These are phyloP conservation scores for Amitus sp. DNA, from an alignment of 2,888 invertebrate genomes.

Conservation along the genomic window DNA sequence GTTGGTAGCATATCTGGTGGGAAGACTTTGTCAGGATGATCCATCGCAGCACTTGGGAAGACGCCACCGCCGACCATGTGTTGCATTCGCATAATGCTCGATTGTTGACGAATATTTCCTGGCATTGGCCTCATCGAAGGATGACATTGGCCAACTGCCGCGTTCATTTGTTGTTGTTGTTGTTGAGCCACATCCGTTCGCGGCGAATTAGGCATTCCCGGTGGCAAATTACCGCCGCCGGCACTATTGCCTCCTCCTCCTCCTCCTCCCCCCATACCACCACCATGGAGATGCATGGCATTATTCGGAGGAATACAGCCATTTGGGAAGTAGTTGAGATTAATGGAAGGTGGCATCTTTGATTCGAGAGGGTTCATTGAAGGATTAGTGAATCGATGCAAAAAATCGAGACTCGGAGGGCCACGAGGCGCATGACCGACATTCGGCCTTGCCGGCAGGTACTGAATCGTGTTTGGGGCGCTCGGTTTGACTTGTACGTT, in stretches of 20 bases:
- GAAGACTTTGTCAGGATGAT: conserved; percentile 63
- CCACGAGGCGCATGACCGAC: conserved; percentile 79
- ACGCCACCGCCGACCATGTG: conserved; percentile 64
- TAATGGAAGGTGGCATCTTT: conserved; percentile 74
- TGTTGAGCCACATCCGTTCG: conserved; percentile 60
- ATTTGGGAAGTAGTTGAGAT: conserved; percentile 80
- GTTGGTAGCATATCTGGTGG: conserved; percentile 59
- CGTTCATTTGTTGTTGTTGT: conserved; percentile 66
- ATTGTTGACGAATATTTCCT: conserved; percentile 63
- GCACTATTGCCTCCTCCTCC: too few species aligned
- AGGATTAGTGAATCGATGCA: conserved; percentile 89
- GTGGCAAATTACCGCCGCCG: conserved; percentile 9
- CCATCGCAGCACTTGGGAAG: conserved; percentile 62
- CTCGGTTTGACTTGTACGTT: conserved; percentile 95
- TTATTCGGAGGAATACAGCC: conserved; percentile 69
- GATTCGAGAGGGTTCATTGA: conserved; percentile 73
- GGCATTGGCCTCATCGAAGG: conserved; percentile 65
- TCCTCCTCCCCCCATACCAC: conserved; percentile 65
- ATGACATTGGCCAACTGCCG: conserved; percentile 57
- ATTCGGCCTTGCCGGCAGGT: conserved; percentile 95
- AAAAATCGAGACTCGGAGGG: conserved; percentile 89
- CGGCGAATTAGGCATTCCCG: conserved; percentile 51
- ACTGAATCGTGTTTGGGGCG: conserved; percentile 98
- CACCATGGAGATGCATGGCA: conserved; percentile 64
- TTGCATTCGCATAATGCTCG: conserved; percentile 63